phyloP scores from a whole-genome alignment of 2,797 vertebrate genomes.

The Sebastes matsubarae region DNA sequence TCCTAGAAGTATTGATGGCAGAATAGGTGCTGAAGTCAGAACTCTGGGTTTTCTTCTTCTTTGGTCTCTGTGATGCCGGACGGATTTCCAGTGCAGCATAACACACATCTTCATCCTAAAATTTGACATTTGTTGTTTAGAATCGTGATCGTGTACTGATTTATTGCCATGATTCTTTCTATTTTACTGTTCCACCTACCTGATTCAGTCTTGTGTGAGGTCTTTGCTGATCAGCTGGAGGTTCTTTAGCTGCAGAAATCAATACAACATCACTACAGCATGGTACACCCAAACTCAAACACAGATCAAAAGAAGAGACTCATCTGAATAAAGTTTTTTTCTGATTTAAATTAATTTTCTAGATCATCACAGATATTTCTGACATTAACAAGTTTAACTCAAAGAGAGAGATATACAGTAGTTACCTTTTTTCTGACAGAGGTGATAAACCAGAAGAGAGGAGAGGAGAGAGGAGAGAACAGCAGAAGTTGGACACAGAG shows the following conservation, averaged over 20 bases:
- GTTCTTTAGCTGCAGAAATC: constrained; percentile 12
- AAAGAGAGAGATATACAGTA: too few relatives aligned
- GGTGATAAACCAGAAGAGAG: background rate
- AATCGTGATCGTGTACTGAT: background rate
- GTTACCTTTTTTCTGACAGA: constrained; percentile 25
- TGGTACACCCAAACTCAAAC: background rate
- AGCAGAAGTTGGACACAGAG: constrained; percentile 36
- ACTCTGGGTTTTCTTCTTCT: constrained; percentile 7
- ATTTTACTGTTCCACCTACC: constrained; percentile 1
- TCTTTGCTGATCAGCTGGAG: background rate
- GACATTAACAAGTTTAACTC: background rate
- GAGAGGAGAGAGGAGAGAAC: constrained; percentile 32
- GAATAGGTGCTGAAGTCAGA: constrained; percentile 55
- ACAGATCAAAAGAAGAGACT: background rate
- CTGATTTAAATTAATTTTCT: background rate
- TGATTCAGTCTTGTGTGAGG: background rate
- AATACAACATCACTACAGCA: background rate
- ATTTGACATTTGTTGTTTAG: constrained; percentile 1
- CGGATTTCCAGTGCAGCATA: constrained; percentile 48
- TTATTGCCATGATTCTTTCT: background rate
- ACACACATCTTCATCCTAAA: constrained; percentile 57
- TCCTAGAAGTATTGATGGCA: constrained; percentile 31
- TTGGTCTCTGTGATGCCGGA: constrained; percentile 28
- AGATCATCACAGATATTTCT: background rate
- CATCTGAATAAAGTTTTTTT: background rate